phyloP scores from a whole-genome alignment of 2,888 invertebrate genomes.

The Margaritifera margaritifera region DNA sequence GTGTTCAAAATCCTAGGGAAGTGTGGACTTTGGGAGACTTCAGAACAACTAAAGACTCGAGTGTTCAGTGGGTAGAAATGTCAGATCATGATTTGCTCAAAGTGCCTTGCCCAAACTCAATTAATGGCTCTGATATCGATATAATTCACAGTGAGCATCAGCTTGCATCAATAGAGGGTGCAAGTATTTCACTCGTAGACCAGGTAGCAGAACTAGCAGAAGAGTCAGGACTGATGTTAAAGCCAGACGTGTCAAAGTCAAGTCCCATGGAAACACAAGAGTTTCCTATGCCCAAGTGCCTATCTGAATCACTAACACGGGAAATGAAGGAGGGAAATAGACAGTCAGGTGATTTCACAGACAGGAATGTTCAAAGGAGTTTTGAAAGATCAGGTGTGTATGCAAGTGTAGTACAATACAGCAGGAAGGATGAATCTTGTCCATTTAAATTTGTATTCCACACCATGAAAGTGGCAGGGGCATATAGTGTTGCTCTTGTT shows the following conservation, averaged over 20 bases:
- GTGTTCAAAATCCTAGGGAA: no score
- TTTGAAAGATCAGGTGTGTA: slow-evolving; percentile 3
- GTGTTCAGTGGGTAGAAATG: slow-evolving; percentile 21
- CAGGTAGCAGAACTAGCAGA: slow-evolving; percentile 46
- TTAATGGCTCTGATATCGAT: slow-evolving; percentile 39
- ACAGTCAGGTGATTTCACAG: slow-evolving; percentile 1
- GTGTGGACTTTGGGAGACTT: no score
- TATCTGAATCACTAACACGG: slow-evolving; percentile 58
- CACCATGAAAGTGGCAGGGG: no score
- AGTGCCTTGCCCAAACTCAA: slow-evolving; percentile 7
- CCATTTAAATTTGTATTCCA: no score
- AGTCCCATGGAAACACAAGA: slow-evolving; percentile 47
- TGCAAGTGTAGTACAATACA: slow-evolving; percentile 8
- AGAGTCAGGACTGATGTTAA: slow-evolving; percentile 37
- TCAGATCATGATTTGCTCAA: slow-evolving; percentile 12
- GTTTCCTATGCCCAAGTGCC: slow-evolving; percentile 53
- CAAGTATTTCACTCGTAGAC: slow-evolving; percentile 50
- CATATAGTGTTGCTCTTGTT: no score
- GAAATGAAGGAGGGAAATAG: slow-evolving; percentile 44
- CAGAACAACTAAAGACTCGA: slow-evolving; percentile 9
- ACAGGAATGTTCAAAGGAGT: slow-evolving; percentile 6
- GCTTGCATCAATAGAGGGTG: slow-evolving; percentile 41
- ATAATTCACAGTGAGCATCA: slow-evolving; percentile 33
- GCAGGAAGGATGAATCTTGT: background rate
- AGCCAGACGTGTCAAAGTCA: slow-evolving; percentile 35